A percentile compares a stretch with the other conserved stretches of the same genome.
Evolutionary conservation across 2,113 vertebrate genomes (phyloP).

Genomic region (Baryphthengus martii): DNA sequence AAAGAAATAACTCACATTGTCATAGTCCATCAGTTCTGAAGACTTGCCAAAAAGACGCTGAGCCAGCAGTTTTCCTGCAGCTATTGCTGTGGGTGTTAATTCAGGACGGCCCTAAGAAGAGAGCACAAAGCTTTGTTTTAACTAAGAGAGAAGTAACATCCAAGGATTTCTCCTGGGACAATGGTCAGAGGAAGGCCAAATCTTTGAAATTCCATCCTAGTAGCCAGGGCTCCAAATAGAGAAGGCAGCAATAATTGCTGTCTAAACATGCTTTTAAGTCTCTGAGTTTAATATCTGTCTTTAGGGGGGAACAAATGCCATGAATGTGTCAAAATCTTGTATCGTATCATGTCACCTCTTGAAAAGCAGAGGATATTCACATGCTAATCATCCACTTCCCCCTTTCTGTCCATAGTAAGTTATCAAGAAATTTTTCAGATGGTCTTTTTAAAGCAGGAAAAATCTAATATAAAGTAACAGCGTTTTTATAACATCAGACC

Average conservation of each 20-base stretch:
- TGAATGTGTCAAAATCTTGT: background rate
- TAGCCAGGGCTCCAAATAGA: background rate
- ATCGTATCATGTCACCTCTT: background rate
- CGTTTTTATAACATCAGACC: background rate
- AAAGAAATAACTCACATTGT: constrained; percentile 79
- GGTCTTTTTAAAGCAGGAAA: background rate
- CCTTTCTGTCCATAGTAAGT: background rate
- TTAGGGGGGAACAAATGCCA: background rate
- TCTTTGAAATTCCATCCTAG: constrained; percentile 19
- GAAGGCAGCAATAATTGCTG: background rate
- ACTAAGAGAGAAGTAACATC: background rate
- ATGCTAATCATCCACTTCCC: background rate
- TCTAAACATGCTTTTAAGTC: background rate
- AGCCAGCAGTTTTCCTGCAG: constrained; percentile 89
- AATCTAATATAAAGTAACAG: background rate
- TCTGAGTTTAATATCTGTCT: background rate
- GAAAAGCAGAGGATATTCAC: background rate
- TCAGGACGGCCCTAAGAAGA: constrained; percentile 87
- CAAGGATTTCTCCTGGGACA: background rate
- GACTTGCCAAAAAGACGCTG: constrained; percentile 78
- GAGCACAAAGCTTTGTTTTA: background rate
- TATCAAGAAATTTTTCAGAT: background rate
- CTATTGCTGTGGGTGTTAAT: constrained; percentile 89
- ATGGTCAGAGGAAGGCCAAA: background rate
- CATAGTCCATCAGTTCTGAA: constrained; percentile 87